phyloP scores from a whole-genome alignment of 2,888 invertebrate genomes.

The Priocnemis perturbator region DNA sequence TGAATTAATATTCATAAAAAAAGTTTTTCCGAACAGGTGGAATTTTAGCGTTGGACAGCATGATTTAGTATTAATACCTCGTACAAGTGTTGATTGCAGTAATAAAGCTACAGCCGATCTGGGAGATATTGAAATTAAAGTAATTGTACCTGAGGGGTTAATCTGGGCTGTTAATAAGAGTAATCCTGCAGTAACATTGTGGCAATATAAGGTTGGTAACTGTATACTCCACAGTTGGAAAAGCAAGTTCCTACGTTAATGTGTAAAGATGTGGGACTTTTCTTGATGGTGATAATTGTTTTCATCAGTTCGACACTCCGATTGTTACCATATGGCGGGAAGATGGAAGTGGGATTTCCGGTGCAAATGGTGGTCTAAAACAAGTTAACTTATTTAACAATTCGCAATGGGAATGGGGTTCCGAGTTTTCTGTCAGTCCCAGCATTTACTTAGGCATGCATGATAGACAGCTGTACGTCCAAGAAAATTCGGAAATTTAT shows the following conservation, averaged over 20 bases:
- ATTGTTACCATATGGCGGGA: constrained; percentile 93
- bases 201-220: constrained; percentile 84
- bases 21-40: constrained; percentile 81
- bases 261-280: background rate
- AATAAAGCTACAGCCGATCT: constrained; percentile 43
- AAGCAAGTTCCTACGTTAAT: no score
- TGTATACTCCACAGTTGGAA: no score
- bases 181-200: constrained; percentile 79
- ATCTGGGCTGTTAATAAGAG: constrained; percentile 81
- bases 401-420: constrained; percentile 76
- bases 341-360: constrained; percentile 59
- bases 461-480: constrained; percentile 82
- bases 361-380: constrained; percentile 76
- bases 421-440: constrained; percentile 77
- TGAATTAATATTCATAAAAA: background rate
- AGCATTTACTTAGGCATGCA: constrained; percentile 91
- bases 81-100: constrained; percentile 76
- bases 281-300: background rate
- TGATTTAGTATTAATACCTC: constrained; percentile 81
- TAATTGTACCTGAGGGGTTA: constrained; percentile 84
- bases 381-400: constrained; percentile 85
- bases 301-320: constrained; percentile 85
- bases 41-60: constrained; percentile 97
- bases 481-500: constrained; percentile 62
- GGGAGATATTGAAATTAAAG: constrained; percentile 78